Conservation (phyloP, 2,113 vertebrate genomes). For the Pseudonaja textilis region DNA sequence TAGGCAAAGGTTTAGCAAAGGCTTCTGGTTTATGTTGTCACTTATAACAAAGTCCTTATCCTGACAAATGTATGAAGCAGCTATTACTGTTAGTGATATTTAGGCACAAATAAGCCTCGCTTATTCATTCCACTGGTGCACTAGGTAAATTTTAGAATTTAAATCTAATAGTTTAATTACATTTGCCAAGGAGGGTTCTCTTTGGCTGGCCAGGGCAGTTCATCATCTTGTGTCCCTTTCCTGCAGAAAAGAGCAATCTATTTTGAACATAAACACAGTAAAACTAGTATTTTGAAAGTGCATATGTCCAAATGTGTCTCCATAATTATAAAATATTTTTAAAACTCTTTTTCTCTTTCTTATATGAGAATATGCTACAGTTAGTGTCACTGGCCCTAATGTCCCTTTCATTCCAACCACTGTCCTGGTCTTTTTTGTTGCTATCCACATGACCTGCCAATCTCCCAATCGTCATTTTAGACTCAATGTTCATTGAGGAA, state of each 20-base stretch:
- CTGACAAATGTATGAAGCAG: not conserved
- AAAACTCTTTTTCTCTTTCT: not conserved
- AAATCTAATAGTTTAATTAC: not conserved
- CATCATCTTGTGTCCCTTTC: not conserved
- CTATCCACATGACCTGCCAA: not conserved
- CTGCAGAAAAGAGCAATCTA: not conserved
- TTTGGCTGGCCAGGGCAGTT: not conserved
- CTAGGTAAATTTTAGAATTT: not conserved
- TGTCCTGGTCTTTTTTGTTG: not conserved
- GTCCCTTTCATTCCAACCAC: not conserved
- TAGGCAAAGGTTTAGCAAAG: not conserved
- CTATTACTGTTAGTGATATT: not conserved
- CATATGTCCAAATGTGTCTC: not conserved
- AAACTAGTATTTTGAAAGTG: not conserved
- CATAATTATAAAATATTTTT: not conserved
- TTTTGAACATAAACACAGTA: not conserved
- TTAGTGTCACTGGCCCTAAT: not conserved
- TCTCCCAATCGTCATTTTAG: not conserved
- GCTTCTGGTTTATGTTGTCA: not conserved
- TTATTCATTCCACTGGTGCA: not conserved
- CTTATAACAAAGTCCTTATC: not conserved
- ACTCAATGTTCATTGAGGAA: not conserved
- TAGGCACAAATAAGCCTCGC: not conserved
- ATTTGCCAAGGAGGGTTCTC: not conserved
- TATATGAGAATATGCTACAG: not conserved